Percentiles rank a stretch among this genome's conserved stretches.
These are phyloP conservation scores for Lydus trimaculatus DNA, from an alignment of 2,888 invertebrate genomes.

Conservation along the genomic window DNA sequence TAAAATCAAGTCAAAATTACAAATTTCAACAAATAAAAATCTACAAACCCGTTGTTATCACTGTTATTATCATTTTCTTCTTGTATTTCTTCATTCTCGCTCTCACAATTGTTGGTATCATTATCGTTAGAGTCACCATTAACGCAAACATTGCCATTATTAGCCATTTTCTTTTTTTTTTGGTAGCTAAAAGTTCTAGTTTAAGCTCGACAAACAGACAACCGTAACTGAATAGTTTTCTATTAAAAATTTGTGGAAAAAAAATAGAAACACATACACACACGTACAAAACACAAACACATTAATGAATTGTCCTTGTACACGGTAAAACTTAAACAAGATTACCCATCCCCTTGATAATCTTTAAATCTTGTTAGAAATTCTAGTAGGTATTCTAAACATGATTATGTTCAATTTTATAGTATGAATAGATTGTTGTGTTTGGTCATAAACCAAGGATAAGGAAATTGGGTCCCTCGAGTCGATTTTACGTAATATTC, in stretches of 20 bases:
- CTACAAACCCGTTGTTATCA: conserved; percentile 19
- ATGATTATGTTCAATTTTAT: conserved; percentile 19
- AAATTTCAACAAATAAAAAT: no score
- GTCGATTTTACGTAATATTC: neutral
- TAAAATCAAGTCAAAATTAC: no score
- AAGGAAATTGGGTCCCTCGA: neutral
- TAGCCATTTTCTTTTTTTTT: neutral
- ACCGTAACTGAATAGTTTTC: conserved; percentile 15
- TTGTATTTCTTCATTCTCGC: neutral
- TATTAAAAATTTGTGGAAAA: neutral
- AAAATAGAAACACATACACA: neutral
- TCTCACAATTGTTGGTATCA: no score
- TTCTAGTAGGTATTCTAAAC: conserved; percentile 30
- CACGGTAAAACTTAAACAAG: conserved; percentile 33
- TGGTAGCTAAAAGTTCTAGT: neutral
- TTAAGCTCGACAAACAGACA: neutral
- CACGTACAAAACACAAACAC: neutral
- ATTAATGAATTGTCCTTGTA: conserved; percentile 29
- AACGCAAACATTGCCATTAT: neutral
- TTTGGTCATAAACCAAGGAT: conserved; percentile 2
- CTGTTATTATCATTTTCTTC: conserved; percentile 5
- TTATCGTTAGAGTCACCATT: conserved; percentile 10
- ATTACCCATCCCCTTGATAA: conserved; percentile 33
- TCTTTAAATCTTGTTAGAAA: conserved; percentile 36
- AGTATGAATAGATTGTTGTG: conserved; percentile 1